A percentile compares a stretch with the other conserved stretches of the same genome.
Evolutionary conservation across 2,113 vertebrate genomes (phyloP).

Genomic region (Rhinogobius similis): DNA sequence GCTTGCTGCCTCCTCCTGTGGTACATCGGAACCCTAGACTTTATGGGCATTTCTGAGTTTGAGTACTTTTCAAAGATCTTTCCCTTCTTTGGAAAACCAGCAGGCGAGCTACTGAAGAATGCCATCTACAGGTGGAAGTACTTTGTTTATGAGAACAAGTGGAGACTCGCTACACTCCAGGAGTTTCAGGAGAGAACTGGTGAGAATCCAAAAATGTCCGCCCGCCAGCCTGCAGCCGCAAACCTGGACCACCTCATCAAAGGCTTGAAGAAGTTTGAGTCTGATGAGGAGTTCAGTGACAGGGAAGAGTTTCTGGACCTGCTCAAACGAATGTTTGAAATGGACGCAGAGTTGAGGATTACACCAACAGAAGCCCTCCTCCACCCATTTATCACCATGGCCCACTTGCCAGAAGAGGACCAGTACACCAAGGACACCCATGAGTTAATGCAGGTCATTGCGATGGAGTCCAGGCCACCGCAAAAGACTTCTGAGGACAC

Average conservation of each 20-base stretch:
- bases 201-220: background rate
- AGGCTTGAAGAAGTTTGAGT: background rate
- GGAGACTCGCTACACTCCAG: background rate
- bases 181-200: background rate
- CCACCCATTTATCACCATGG: background rate
- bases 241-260: background rate
- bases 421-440: background rate
- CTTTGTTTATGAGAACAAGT: background rate
- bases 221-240: background rate
- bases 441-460: background rate
- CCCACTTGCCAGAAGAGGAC: background rate
- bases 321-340: background rate
- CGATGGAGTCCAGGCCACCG: background rate
- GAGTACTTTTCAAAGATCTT: background rate
- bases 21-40: background rate
- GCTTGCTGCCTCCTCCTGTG: background rate
- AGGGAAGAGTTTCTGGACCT: background rate
- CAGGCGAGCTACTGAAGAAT: background rate
- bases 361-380: background rate
- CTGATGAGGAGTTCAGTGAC: background rate
- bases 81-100: background rate
- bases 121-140: background rate
- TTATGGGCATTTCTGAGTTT: background rate
- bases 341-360: background rate
- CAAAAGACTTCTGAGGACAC: too few relatives aligned